Base-by-base conservation (phyloP, 1,140 invertebrate genomes). In the Halesus radiatus region DNA sequence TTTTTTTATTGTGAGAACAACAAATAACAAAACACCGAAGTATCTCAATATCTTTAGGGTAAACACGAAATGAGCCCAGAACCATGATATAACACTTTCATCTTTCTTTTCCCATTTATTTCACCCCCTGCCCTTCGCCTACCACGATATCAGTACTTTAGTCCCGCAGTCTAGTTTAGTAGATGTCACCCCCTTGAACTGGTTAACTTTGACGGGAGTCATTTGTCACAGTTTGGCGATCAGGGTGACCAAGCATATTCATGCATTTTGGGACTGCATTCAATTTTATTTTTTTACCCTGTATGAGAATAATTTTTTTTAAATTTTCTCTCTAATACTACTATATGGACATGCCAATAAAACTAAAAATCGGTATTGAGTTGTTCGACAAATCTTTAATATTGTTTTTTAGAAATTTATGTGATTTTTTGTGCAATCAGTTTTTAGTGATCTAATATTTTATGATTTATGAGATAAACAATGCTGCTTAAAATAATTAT, bases 131-230 rank as follows among this genome's bases (percentile, higher is more conserved):
- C 66, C 32, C 66, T n/a, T 8, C 66, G 1, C 29, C 4, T 68
- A 0, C 16, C 26, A 6, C 16, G 3, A 29, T 29, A 29, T 2
- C 2, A 5, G 26, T 29, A 29, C 2, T 29, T 29, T 29, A 29
- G 26, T 29, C 5, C 26, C 26, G 26, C 26, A 15, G 22, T 45
- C 13, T 23, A 52, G 37, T 70, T 70, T 70, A 52, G 66, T 70
- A 20, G 37, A 52, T 70, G 37, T 70, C 66, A 70, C 66, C 66
- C 66, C 66, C 54, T n/a, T 50, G 66, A 52, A 70, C 66, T 45
- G 37, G 66, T 70, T 70, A 70, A 70, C 66, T 70, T 70, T 70
- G 66, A 70, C 37, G 66, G 66, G 66, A 70, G 45, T 70, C 66
- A 70, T 70, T 70, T 70, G 66, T 70, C 45, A 70, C 66, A 70